Evolutionary conservation across 53 echinoderm and acorn worm genomes (phyloP).

Genomic region (Paracentrotus lividus): DNA sequence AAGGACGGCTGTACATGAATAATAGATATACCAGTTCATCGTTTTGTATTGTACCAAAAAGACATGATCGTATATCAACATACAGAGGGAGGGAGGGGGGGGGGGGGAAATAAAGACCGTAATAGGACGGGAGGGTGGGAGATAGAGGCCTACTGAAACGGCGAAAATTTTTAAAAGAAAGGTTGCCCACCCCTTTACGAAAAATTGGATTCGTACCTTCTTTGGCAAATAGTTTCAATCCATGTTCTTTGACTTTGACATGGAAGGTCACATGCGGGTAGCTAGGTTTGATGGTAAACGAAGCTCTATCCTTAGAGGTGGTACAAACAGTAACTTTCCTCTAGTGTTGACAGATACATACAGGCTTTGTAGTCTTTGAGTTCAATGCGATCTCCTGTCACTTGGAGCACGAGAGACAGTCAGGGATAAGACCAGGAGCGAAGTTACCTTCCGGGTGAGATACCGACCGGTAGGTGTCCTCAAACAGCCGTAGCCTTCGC

Average conservation of each 20-base stretch:
- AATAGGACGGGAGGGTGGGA: too few relatives aligned
- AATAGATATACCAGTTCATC: too few relatives aligned
- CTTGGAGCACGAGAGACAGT: slow-evolving; percentile 65
- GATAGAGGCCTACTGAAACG: too few relatives aligned
- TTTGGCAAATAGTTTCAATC: slow-evolving; percentile 60
- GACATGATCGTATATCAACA: not conserved
- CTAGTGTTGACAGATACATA: slow-evolving; percentile 59
- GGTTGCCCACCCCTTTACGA: too few relatives aligned
- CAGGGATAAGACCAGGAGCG: not conserved
- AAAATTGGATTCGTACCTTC: too few relatives aligned
- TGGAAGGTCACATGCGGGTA: slow-evolving; percentile 51
- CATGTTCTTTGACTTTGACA: slow-evolving; percentile 49
- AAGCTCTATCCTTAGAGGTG: slow-evolving; percentile 43
- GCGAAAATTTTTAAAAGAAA: too few relatives aligned
- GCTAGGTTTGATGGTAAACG: slow-evolving; percentile 47
- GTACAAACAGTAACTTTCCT: slow-evolving; percentile 51
- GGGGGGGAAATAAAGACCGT: too few relatives aligned
- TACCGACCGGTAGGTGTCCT: slow-evolving; percentile 8
- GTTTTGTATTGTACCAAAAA: not conserved
- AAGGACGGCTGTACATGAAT: not conserved
- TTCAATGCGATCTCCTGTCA: slow-evolving; percentile 17
- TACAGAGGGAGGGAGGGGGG: not conserved
- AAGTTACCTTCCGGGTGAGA: slow-evolving; percentile 54
- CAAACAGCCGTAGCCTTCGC: slow-evolving; percentile 57
- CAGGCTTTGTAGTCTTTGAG: slow-evolving; percentile 51